Base-by-base conservation (phyloP, 2,113 vertebrate genomes). In the Pardalotus punctatus region DNA sequence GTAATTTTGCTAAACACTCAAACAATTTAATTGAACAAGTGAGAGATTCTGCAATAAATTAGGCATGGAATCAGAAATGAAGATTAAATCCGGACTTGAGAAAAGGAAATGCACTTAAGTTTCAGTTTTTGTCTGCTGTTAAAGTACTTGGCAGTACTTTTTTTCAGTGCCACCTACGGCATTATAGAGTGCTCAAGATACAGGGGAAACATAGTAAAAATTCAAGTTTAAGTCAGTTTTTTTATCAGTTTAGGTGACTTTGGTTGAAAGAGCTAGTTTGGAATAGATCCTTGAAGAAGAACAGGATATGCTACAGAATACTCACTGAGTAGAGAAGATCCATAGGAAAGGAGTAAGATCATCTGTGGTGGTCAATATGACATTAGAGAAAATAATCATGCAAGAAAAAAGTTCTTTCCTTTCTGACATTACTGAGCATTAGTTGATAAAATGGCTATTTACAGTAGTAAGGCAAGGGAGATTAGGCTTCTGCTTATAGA, bases 21-120 rank as follows among this genome's bases (percentile, higher is more conserved):
- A 48, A 65, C 54, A 50, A 57, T 51, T 88, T 86, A 93, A 90
- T 43, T 82, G 66, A 93, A 88, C 22, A 77, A 80, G 79, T 72
- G 58, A 95, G 27, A 88, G 33, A 73, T 81, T 88, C 51, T 86
- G 85, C 50, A 94, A 86, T 90, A 95, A 94, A 90, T 93, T 65
- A 93, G 67, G 42, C 43, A 87, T 5, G 40, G 27, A 62, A 29
- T 88, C 67, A 94, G 79, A 90, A 90, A 94, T 28, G 12, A 43
- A 80, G 47, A 93, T 88, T 88, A 90, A 88, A 95, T 79, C 29
- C 0, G 33, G 24, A 88, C 42, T 27, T 15, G 19, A 92, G 23
- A 85, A 82, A 53, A 90, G 43, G 50, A 96, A 96, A 93, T 40
- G 14, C 35, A 76, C 79, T 91, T 57, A 79, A 69, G 19, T 65